Evolutionary conservation across 2,888 invertebrate genomes (phyloP).

Genomic region (Lydus trimaculatus): DNA sequence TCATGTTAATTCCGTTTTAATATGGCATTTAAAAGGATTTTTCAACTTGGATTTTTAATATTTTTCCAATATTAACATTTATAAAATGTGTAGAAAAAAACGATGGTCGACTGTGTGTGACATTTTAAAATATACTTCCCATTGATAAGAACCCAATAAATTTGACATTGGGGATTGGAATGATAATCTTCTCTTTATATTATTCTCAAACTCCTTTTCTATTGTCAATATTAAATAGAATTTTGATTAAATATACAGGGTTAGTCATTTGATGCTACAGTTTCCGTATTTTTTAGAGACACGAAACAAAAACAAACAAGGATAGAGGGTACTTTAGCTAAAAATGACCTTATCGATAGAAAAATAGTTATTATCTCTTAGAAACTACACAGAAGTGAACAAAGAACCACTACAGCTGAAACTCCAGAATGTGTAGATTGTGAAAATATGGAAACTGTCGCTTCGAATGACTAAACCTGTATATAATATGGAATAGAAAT

Average conservation of each 20-base stretch:
- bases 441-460: too few species aligned
- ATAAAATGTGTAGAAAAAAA: constrained; percentile 35
- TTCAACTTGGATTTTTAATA: constrained; percentile 56
- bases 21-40: constrained; percentile 58
- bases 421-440: too few species aligned
- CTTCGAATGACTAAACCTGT: too few species aligned
- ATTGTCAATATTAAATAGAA: background rate
- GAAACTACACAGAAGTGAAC: too few species aligned
- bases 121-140: constrained; percentile 52
- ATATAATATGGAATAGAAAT: background rate
- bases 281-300: too few species aligned
- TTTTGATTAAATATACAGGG: too few species aligned
- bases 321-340: too few species aligned
- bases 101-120: constrained; percentile 34
- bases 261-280: too few species aligned
- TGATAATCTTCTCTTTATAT: background rate
- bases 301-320: too few species aligned
- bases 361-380: too few species aligned
- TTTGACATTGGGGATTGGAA: constrained; percentile 48
- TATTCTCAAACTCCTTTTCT: background rate
- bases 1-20: constrained; percentile 60
- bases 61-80: constrained; percentile 55
- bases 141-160: constrained; percentile 49
- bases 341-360: too few species aligned
- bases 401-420: too few species aligned